Base-by-base conservation (phyloP, 1,140 invertebrate species). In the Drosophila subobscura region DNA sequence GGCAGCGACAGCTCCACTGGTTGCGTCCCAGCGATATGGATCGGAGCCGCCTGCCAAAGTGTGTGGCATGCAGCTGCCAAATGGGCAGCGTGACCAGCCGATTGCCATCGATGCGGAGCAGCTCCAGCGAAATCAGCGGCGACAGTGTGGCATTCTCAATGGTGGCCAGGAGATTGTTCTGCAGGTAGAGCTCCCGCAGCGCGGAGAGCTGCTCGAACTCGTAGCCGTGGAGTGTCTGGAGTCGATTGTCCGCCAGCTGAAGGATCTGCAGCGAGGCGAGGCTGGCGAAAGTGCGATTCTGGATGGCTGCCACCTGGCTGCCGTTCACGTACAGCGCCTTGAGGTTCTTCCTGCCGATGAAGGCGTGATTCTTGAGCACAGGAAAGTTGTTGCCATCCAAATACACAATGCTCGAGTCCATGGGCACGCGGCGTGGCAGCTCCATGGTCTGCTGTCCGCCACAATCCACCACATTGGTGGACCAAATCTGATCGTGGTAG, bases 371-470 rank as follows among this genome's bases (percentile, higher is more conserved):
- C 83, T 96, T 95, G 47, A 98, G 90, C 89, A 96, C 95, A 47
- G 93, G 94, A 54, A 98, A 95, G 72, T 96, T 94, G 90, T 98
- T 98, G 22, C 97, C 97, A 90, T 98, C 97, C 53, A 98, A 92
- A 89, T 97, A 98, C 14, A 98, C 95, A 90, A 97, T 96, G 23
- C 97, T 98, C 0, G 96, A 97, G 90, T 98, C 97, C 97, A 98
- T 98, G 12, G 97, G 97, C 70, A 98, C 96, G 57, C 96, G 94
- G 1, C 95, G 93, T 0, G 97, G 97, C 71, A 98, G 95, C 86
- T 96, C 94, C 16, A 93, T 92, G 44, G 94, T 95, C 40, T 94
- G 93, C 71, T 96, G 94, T 0, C 95, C 93, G 25, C 96, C 97
- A 92, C 97, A 98, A 85, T 98, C 97, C 3, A 98, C 97, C 4